These are phyloP conservation scores for Acipenser oxyrinchus DNA, from an alignment of 2,797 vertebrate genomes.

Conservation along the genomic window DNA sequence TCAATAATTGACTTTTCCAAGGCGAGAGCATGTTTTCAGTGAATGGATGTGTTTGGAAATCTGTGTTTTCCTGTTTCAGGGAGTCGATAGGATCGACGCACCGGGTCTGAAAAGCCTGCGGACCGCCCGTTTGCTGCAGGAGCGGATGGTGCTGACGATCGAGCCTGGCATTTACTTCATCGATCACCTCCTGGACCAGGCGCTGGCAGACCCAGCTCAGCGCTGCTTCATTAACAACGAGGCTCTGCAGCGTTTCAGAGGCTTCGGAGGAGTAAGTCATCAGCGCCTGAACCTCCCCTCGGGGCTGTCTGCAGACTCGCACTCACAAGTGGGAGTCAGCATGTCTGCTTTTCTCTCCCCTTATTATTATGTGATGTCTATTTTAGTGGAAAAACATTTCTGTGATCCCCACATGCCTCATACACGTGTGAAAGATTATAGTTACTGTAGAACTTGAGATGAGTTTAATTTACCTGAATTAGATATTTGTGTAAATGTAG, in stretches of 20 bases:
- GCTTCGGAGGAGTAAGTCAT: conserved; percentile 82
- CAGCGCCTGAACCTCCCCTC: neutral
- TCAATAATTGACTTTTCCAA: no score
- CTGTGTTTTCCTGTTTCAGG: conserved; percentile 49
- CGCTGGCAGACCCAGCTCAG: conserved; percentile 61
- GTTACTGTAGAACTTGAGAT: neutral
- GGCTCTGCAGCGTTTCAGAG: conserved; percentile 70
- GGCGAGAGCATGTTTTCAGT: no score
- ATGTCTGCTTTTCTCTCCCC: no score
- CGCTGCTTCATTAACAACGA: conserved; percentile 73
- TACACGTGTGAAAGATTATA: neutral
- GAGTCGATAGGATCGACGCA: conserved; percentile 64
- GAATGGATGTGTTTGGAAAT: neutral
- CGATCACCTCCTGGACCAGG: conserved; percentile 81
- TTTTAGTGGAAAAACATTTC: neutral
- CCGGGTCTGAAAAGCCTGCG: conserved; percentile 80
- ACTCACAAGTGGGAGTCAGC: neutral
- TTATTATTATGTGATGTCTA: neutral
- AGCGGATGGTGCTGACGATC: conserved; percentile 88
- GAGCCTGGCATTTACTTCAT: conserved; percentile 97
- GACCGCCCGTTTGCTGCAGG: conserved; percentile 70
- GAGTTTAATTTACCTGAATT: no score
- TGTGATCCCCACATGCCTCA: neutral
- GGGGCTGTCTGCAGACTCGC: no score
- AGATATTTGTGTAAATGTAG: neutral